These are phyloP conservation scores for Rhea pennata DNA, from an alignment of 2,113 vertebrate genomes.

Conservation along the genomic window DNA sequence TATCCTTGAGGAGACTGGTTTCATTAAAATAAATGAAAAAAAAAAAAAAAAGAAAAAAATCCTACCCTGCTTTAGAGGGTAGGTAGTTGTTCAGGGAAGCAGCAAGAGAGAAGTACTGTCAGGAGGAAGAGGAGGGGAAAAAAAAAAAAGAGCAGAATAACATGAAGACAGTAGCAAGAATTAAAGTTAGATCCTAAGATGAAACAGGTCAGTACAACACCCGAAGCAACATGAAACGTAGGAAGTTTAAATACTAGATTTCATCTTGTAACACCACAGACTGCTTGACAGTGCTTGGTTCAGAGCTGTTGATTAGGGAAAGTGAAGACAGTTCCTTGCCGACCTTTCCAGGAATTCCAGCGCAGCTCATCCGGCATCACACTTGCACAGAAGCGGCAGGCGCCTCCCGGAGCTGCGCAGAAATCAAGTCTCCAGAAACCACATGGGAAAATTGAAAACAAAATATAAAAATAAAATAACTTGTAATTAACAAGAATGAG, in stretches of 20 bases:
- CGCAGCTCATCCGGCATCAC: neutral
- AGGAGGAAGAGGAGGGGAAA: neutral
- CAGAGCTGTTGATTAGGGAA: neutral
- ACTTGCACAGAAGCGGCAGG: fast-evolving
- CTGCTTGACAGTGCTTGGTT: neutral
- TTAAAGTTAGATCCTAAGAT: neutral
- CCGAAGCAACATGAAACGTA: neutral
- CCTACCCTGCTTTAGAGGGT: neutral
- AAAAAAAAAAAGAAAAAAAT: neutral
- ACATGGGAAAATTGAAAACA: neutral
- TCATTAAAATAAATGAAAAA: neutral
- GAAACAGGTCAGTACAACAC: neutral
- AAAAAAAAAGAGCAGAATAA: neutral
- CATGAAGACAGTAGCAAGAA: neutral
- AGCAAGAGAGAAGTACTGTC: neutral
- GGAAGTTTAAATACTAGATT: neutral
- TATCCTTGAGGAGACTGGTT: neutral
- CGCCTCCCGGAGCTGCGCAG: fast-evolving
- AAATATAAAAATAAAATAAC: constrained; percentile 49
- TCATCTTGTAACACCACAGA: neutral
- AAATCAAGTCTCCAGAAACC: neutral
- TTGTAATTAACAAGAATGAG: constrained; percentile 62
- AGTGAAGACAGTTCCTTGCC: neutral
- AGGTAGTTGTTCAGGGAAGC: constrained; percentile 6
- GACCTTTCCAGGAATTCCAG: constrained; percentile 40